phyloP scores from a whole-genome alignment of 1,140 invertebrate genomes.

The Geopemphigus sp. region DNA sequence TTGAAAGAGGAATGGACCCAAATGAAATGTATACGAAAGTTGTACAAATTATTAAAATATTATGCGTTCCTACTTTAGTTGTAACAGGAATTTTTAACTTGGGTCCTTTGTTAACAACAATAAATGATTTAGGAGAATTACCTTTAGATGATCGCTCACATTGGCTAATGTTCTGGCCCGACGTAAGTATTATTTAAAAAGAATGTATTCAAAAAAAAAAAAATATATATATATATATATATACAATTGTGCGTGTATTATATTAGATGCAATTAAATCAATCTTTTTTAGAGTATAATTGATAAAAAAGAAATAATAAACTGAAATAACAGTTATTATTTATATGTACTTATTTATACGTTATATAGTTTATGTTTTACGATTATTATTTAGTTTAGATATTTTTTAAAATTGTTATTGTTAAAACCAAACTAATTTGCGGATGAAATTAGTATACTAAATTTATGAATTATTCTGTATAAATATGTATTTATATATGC shows the following conservation, averaged over 20 bases:
- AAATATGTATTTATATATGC: no score
- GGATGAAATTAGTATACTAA: no score
- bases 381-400: no score
- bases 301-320: neutral
- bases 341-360: no score
- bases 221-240: neutral
- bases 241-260: no score
- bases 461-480: no score
- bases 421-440: no score
- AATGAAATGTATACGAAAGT: neutral
- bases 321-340: no score
- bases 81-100: neutral
- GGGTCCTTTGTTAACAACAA: neutral
- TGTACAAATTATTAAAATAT: neutral
- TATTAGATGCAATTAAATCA: no score
- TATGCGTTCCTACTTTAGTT: neutral
- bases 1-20: neutral
- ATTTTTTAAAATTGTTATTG: no score
- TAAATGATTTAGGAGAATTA: conserved; percentile 6
- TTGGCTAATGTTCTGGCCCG: conserved; percentile 3
- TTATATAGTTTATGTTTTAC: no score
- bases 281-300: no score
- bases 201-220: neutral
- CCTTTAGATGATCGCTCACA: neutral
- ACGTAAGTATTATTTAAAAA: neutral